Conservation (phyloP, 1,140 invertebrate genomes). For the Rhopalosiphum maidis region DNA sequence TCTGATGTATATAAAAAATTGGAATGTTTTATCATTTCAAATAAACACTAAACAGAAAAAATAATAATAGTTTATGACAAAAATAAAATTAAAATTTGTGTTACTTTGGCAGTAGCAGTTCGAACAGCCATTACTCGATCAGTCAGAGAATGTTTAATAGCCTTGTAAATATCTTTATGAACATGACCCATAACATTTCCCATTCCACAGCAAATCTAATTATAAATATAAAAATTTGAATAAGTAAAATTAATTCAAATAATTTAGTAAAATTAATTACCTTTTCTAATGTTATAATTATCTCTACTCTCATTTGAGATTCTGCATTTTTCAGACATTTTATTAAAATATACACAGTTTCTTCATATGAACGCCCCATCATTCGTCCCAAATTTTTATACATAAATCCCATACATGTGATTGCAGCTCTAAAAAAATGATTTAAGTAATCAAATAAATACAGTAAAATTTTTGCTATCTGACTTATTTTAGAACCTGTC, state of each 20-base stretch:
- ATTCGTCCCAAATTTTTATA: constrained; percentile 97
- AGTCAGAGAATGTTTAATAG: constrained; percentile 81
- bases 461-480: not conserved
- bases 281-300: constrained; percentile 95
- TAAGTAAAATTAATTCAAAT: constrained; percentile 17
- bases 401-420: constrained; percentile 95
- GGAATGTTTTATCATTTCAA: constrained; percentile 88
- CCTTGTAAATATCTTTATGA: constrained; percentile 93
- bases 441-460: constrained; percentile 20
- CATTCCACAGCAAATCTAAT: constrained; percentile 80
- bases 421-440: constrained; percentile 80
- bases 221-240: constrained; percentile 45
- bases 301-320: constrained; percentile 94
- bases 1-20: constrained; percentile 88
- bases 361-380: constrained; percentile 98
- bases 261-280: constrained; percentile 63
- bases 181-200: constrained; percentile 84
- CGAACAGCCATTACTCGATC: constrained; percentile 91
- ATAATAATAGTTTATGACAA: constrained; percentile 6
- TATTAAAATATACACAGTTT: constrained; percentile 91
- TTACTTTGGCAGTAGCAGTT: constrained; percentile 82
- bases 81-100: not conserved
- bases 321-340: constrained; percentile 93
- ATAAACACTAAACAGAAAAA: constrained; percentile 72
- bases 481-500: not conserved